Evolutionary conservation across 2,888 invertebrate species (phyloP).

Genomic region (Nemapogon koenigi): DNA sequence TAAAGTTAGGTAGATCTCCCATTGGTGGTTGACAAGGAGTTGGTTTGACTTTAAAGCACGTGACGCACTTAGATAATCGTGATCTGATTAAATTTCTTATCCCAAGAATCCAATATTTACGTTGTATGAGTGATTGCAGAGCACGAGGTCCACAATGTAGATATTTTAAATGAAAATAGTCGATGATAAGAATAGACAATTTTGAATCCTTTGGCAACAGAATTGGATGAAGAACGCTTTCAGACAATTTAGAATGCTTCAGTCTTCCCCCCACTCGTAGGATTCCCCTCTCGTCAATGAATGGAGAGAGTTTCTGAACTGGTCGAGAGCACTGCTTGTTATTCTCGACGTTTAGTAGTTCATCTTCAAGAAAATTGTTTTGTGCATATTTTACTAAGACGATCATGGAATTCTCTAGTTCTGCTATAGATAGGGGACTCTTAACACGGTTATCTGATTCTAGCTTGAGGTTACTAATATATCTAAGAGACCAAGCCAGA

Average conservation of each 20-base stretch:
- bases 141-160: conserved; percentile 9
- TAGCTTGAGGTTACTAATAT: neutral
- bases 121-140: conserved; percentile 7
- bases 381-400: neutral
- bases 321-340: neutral
- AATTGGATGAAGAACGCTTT: conserved; percentile 1
- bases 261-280: conserved; percentile 9
- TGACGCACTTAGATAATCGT: conserved; percentile 9
- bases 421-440: neutral
- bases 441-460: neutral
- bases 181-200: conserved; percentile 1
- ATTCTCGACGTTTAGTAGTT: neutral
- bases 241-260: neutral
- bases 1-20: conserved; percentile 14
- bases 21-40: conserved; percentile 11
- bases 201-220: conserved; percentile 2
- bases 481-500: neutral
- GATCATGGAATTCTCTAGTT: neutral
- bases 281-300: neutral
- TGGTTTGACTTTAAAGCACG: conserved; percentile 9
- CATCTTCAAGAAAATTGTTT: neutral
- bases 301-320: conserved; percentile 5
- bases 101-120: conserved; percentile 8
- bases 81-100: conserved; percentile 4
- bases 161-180: conserved; percentile 7